Percentiles rank a stretch among this genome's conserved stretches.
Evolutionary conservation across 1,140 invertebrate species (phyloP).

Genomic region (Phthorimaea operculella): DNA sequence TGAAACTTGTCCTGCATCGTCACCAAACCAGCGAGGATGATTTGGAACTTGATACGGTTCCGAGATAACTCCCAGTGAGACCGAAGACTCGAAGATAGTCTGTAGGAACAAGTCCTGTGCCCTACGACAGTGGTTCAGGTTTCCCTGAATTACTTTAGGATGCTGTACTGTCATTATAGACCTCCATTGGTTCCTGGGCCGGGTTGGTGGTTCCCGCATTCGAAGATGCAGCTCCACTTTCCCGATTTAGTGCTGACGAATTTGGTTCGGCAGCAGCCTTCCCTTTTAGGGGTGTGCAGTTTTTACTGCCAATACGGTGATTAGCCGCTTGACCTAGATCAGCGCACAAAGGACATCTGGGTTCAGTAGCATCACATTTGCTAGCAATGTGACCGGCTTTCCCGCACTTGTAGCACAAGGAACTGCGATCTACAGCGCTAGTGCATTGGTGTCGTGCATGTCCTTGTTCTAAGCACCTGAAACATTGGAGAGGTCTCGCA

Average conservation of each 20-base stretch:
- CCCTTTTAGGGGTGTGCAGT: not conserved
- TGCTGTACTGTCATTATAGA: not conserved
- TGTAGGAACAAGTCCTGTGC: conserved; percentile 20
- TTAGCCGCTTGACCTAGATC: conserved; percentile 7
- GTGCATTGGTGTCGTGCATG: conserved; percentile 14
- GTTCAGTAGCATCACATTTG: conserved; percentile 7
- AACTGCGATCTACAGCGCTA: conserved; percentile 9
- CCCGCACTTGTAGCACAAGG: conserved; percentile 13
- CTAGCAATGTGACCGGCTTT: conserved; percentile 11
- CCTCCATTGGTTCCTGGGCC: not conserved
- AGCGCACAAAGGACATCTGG: conserved; percentile 12
- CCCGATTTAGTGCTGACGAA: not conserved
- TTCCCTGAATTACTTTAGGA: conserved; percentile 14
- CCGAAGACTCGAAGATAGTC: conserved; percentile 14
- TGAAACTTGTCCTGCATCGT: conserved; percentile 9
- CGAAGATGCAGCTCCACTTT: not conserved
- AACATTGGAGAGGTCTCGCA: conserved; percentile 21
- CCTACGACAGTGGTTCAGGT: conserved; percentile 18
- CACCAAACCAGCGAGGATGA: conserved; percentile 16
- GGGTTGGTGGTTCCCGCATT: not conserved
- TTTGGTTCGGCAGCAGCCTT: not conserved
- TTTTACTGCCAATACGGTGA: conserved; percentile 13
- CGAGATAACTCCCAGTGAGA: conserved; percentile 15
- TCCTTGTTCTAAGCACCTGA: conserved; percentile 13
- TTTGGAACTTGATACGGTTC: conserved; percentile 15